Base-by-base conservation (phyloP, 2,888 invertebrate genomes). In the Baronia brevicornis region DNA sequence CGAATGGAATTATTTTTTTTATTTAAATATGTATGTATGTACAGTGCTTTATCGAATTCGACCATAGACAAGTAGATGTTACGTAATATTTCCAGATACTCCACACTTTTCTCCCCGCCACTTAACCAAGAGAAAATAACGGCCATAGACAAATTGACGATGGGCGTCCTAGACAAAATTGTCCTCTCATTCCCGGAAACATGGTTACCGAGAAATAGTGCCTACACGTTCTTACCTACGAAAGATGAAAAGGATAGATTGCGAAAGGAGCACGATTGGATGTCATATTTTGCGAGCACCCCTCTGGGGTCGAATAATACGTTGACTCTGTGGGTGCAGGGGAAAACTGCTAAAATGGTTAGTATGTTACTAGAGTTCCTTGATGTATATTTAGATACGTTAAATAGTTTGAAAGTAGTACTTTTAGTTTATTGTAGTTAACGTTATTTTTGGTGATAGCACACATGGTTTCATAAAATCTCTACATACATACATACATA, bases 131-230 rank as follows among this genome's bases (percentile, higher is more conserved):
- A 53, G 4, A 90, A 90, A 62, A 50, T 72, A 2, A 66, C 65
- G 11, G 84, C 85, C 3, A 89, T 90, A 28, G 52, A 88, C 65
- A 74, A 73, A 26, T 55, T 91, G 29, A 86, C 86, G 0, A 87
- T 89, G 46, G 92, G 91, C 1, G 82, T 84, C 2, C 87, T 90
- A 1, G 85, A 88, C 39, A 92, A 92, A 69, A 85, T 92, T 19
- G 87, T 87, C 35, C 47, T 92, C 1, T 73, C 85, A 31, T 93
- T 89, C 60, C 74, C 88, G 0, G 53, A 71, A 3, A 72, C 75
- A 5, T 91, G 91, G 88, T 91, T 91, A 90, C 69, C 77, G 1
- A 55, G 18, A 6, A 17, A 20, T 4, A 15, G 14, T 4, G 9
- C 5, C 3, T 36, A 9, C 15, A 10, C 23, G 5, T 32, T 38